phyloP scores from a whole-genome alignment of 2,888 invertebrate species.

The Dendrolimus pini region DNA sequence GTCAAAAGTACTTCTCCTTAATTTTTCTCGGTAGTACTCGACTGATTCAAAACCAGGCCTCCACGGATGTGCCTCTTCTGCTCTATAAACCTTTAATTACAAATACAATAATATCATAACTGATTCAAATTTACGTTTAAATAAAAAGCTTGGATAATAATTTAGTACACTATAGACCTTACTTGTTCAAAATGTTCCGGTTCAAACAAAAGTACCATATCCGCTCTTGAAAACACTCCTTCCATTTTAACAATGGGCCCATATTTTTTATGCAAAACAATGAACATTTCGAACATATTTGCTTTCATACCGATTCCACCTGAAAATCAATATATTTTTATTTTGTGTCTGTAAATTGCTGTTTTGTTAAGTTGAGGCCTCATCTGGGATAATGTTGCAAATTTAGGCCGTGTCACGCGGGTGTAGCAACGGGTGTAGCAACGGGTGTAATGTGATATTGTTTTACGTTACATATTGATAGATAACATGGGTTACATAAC shows the following conservation, averaged over 20 bases:
- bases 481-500: too few species aligned
- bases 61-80: constrained; percentile 54
- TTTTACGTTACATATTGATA: too few species aligned
- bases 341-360: too few species aligned
- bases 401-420: too few species aligned
- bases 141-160: neutral
- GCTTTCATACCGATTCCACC: constrained; percentile 42
- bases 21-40: constrained; percentile 47
- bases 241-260: constrained; percentile 52
- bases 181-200: constrained; percentile 50
- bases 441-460: too few species aligned
- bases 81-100: constrained; percentile 44
- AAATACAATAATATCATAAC: too few species aligned
- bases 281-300: constrained; percentile 36
- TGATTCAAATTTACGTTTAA: too few species aligned
- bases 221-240: constrained; percentile 41
- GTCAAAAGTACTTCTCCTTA: constrained; percentile 41
- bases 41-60: constrained; percentile 56
- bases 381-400: too few species aligned
- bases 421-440: too few species aligned
- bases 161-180: constrained; percentile 5
- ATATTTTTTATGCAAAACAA: constrained; percentile 35
- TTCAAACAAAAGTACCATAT: constrained; percentile 48
- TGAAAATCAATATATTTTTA: constrained; percentile 16
- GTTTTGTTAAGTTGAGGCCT: too few species aligned